Percentiles rank a stretch among this genome's conserved stretches.
phyloP scores from a whole-genome alignment of 1,140 invertebrate genomes.

The Myzus persicae region DNA sequence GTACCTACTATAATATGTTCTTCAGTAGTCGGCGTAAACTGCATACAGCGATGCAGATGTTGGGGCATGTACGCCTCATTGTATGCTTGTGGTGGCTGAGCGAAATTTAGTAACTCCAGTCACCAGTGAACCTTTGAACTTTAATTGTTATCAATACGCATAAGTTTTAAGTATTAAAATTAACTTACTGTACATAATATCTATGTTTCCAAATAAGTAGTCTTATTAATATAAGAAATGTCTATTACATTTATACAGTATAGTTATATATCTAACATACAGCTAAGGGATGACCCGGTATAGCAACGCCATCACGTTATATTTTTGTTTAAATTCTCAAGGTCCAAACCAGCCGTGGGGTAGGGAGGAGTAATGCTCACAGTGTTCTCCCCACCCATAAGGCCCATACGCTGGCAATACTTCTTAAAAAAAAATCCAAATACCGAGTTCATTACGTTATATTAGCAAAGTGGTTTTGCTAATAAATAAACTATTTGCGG shows the following conservation, averaged over 20 bases:
- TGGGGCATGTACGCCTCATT: fast-evolving
- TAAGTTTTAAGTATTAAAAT: too few species aligned
- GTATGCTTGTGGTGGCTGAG: too few species aligned
- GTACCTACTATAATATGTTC: not conserved
- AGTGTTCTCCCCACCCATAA: not conserved
- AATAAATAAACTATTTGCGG: not conserved
- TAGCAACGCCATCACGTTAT: not conserved
- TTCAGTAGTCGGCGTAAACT: not conserved
- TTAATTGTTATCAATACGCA: not conserved
- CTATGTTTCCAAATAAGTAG: not conserved
- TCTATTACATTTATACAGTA: not conserved
- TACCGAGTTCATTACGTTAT: not conserved
- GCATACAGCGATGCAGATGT: not conserved
- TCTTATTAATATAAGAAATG: not conserved
- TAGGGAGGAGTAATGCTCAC: not conserved
- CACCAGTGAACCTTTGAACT: not conserved
- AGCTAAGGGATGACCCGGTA: not conserved
- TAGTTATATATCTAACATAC: not conserved
- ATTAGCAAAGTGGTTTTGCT: not conserved
- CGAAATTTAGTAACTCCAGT: not conserved
- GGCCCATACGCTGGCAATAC: not conserved
- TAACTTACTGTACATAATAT: not conserved
- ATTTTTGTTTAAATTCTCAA: not conserved
- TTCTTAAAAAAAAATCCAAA: not conserved
- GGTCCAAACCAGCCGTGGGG: too few species aligned